phyloP scores from a whole-genome alignment of 2,797 vertebrate genomes.

The Rhinichthys osculus region DNA sequence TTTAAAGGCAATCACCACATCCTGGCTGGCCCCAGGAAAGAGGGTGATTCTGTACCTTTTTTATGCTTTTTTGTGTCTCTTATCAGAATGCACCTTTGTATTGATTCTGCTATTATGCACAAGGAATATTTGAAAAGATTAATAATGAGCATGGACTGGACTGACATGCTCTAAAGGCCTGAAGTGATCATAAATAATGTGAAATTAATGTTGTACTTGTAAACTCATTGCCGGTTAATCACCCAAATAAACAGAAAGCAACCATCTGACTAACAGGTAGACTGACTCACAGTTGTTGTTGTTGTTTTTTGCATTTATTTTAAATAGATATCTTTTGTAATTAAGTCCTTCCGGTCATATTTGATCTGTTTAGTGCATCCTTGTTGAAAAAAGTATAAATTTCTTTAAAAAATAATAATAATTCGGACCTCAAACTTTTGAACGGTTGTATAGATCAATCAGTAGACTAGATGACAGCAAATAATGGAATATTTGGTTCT shows the following conservation, averaged over 20 bases:
- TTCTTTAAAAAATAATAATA: neutral
- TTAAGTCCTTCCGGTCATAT: neutral
- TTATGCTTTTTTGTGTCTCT: slow-evolving; percentile 23
- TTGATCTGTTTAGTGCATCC: neutral
- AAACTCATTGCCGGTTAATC: neutral
- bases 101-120: slow-evolving; percentile 44
- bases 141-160: slow-evolving; percentile 20
- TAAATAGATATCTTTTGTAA: neutral
- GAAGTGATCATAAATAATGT: slow-evolving; percentile 11
- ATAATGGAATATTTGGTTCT: slow-evolving; percentile 7
- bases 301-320: neutral
- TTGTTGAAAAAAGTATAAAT: neutral
- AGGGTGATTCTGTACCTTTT: slow-evolving; percentile 30
- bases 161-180: slow-evolving; percentile 9
- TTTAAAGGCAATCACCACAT: slow-evolving; percentile 63
- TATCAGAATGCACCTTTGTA: slow-evolving; percentile 40
- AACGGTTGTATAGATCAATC: neutral
- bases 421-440: neutral
- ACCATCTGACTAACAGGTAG: neutral
- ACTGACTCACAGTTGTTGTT: no score
- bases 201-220: neutral
- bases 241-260: neutral
- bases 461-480: neutral
- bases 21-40: slow-evolving; percentile 34
- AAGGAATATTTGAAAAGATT: slow-evolving; percentile 45